Evolutionary conservation across 1,140 invertebrate species (phyloP).

Genomic region (Teleopsis dalmanni): DNA sequence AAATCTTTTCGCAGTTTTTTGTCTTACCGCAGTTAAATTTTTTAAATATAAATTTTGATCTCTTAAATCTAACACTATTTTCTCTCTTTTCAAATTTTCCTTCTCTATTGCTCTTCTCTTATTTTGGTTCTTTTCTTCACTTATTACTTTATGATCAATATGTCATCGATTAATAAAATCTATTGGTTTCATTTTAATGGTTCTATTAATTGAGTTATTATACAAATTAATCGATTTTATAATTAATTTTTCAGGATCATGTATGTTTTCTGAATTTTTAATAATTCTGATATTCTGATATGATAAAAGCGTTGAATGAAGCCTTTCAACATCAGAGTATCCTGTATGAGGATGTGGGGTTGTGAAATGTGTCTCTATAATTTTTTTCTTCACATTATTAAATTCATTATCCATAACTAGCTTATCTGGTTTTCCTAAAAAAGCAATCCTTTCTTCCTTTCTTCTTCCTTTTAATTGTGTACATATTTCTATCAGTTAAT

Average conservation of each 20-base stretch:
- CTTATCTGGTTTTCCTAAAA: slow-evolving; percentile 3
- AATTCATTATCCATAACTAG: slow-evolving; percentile 7
- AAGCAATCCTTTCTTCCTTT: background rate
- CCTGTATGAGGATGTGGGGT: background rate
- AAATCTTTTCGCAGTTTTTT: background rate
- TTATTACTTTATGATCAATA: background rate
- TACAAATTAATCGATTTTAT: background rate
- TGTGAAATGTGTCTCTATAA: background rate
- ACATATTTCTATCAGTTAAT: slow-evolving; percentile 2
- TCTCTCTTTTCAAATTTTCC: background rate
- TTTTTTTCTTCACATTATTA: slow-evolving; percentile 1
- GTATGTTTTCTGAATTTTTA: background rate
- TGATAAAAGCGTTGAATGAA: background rate
- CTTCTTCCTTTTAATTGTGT: background rate
- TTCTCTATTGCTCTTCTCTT: background rate
- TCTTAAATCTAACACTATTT: background rate
- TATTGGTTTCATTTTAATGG: background rate
- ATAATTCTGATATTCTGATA: background rate
- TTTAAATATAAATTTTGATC: background rate
- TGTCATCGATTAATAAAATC: background rate
- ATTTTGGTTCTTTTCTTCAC: background rate
- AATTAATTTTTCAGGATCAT: background rate
- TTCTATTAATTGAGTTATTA: background rate
- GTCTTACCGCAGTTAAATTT: background rate
- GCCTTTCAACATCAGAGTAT: background rate